Evolutionary conservation across 1,140 invertebrate species (phyloP).

Genomic region (Monomorium pharaonis): DNA sequence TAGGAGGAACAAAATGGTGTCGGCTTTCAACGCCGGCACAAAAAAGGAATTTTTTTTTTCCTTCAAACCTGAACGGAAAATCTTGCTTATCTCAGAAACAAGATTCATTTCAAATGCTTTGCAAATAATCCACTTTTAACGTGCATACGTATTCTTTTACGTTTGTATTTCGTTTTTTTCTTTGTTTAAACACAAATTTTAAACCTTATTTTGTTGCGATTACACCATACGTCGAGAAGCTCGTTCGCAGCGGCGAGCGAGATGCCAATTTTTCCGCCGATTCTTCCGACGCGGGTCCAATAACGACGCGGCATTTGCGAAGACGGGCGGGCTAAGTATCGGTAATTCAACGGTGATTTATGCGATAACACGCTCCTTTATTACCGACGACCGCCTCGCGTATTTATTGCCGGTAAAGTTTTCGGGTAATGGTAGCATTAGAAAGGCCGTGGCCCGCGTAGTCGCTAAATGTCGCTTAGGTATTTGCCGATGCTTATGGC

Average conservation of each 20-base stretch:
- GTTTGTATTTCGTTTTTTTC: neutral
- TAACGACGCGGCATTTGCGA: neutral
- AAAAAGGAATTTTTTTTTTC: neutral
- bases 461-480: constrained; percentile 60
- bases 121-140: neutral
- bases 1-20: constrained; percentile 73
- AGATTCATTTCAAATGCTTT: neutral
- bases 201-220: neutral
- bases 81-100: neutral
- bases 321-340: neutral
- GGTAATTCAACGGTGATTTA: constrained; percentile 56
- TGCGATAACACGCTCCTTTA: constrained; percentile 45
- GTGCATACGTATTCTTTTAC: neutral
- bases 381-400: constrained; percentile 10
- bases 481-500: constrained; percentile 64
- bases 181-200: neutral
- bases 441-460: constrained; percentile 32
- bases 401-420: constrained; percentile 53
- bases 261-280: neutral
- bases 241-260: neutral
- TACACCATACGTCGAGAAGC: neutral
- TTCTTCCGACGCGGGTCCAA: neutral
- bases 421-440: constrained; percentile 53
- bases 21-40: neutral
- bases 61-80: neutral